Evolutionary conservation across 2,797 vertebrate species (phyloP).

Genomic region (Erpetoichthys calabaricus): DNA sequence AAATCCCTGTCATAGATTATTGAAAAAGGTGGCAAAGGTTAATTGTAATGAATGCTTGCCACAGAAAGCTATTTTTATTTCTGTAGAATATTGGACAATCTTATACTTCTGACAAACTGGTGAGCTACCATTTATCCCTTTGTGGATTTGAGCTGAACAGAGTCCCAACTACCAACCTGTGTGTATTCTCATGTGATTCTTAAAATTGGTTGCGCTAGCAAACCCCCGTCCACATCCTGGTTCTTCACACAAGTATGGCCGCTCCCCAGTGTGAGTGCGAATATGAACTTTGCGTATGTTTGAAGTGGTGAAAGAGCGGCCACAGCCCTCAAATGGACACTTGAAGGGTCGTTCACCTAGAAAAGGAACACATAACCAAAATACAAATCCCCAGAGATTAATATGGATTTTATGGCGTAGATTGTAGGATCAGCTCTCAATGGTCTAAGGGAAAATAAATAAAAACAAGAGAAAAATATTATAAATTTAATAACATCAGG

Average conservation of each 20-base stretch:
- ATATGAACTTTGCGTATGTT: slow-evolving; percentile 67
- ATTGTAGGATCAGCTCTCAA: not conserved
- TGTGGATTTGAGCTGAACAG: too few species aligned
- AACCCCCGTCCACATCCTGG: slow-evolving; percentile 56
- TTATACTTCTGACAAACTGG: too few species aligned
- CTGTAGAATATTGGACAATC: too few species aligned
- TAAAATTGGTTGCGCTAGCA: slow-evolving; percentile 66
- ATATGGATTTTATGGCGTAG: not conserved
- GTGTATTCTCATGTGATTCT: slow-evolving; percentile 69
- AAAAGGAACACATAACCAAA: not conserved
- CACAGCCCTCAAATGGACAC: slow-evolving; percentile 61
- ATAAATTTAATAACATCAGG: too few species aligned
- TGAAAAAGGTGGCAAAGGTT: too few species aligned
- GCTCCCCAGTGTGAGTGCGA: slow-evolving; percentile 59
- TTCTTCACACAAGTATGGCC: slow-evolving; percentile 55
- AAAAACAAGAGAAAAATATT: too few species aligned
- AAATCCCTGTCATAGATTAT: too few species aligned
- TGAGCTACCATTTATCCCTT: too few species aligned
- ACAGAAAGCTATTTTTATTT: too few species aligned
- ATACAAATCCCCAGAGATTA: not conserved
- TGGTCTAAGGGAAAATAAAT: not conserved
- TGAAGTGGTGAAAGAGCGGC: slow-evolving; percentile 61
- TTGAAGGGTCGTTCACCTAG: slow-evolving; percentile 59
- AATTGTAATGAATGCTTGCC: too few species aligned
- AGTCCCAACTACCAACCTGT: slow-evolving; percentile 37